Base-by-base conservation (phyloP, 2,113 vertebrate species). In the Hypocryptadius cinnamomeus region DNA sequence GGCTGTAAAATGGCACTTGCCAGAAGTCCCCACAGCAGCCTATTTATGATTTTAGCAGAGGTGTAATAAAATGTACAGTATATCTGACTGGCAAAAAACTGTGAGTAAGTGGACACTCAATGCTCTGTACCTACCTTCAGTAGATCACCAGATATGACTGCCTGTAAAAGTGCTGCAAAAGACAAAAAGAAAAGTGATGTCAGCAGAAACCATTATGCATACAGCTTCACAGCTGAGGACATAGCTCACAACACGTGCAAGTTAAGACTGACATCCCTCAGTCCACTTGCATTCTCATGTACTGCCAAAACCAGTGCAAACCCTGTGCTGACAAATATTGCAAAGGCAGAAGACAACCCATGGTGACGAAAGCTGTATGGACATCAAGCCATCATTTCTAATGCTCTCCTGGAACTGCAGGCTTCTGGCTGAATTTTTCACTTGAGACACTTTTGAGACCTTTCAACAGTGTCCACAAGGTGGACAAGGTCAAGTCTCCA, bases 111-210 rank as follows among this genome's bases (percentile, higher is more conserved):
- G 63, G 72, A 74, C 63, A 85, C 22, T 87, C n/a, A 10, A 11
- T 59, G 37, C 73, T 90, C 63, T 77, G 80, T 85, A 70, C 97
- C 97, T 96, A 98, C 98, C 97, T 98, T 98, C 96, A 98, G 97
- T 81, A 98, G 96, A 90, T 98, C 98, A 95, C 98, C 98, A 96
- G 98, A 94, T 97, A 97, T 92, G 88, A 96, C 98, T 93, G 98
- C 97, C 89, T 98, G 98, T 91, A 98, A 96, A 97, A 98, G 98
- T 91, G 98, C 98, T 98, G 97, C 69, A 94, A 90, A 96, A 96
- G 79, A 96, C 85, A 97, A 96, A 97, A 63, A 96, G 80, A 96
- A 94, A 95, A 68, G 35, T 70, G 69, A 30, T 39, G 61, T 98
- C 87, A 97, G 47, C 70, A 76, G 78, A 96, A 96, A 80, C 51